Conservation (phyloP, 2,113 vertebrate genomes). For the Sarotherodon lohbergeri region DNA sequence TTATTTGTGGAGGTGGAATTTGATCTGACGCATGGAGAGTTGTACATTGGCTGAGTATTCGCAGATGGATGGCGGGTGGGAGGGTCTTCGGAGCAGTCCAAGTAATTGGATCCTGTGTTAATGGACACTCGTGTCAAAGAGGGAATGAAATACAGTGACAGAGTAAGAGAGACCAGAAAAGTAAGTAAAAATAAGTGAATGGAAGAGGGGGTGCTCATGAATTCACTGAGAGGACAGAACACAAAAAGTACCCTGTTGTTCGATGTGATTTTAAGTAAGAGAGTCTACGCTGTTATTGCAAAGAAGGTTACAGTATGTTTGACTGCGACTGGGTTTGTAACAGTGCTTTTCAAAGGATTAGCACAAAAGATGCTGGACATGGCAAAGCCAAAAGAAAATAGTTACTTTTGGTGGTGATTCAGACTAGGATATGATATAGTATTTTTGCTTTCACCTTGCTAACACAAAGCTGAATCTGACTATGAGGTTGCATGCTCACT, state of each 20-base stretch:
- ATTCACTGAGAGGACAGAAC: neutral
- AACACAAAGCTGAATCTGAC: neutral
- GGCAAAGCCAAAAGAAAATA: neutral
- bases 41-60: conserved; percentile 8
- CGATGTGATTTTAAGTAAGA: neutral
- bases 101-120: conserved; percentile 52
- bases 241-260: neutral
- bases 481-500: neutral
- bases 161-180: neutral
- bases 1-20: conserved; percentile 54
- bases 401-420: neutral
- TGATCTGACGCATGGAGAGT: conserved; percentile 21
- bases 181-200: neutral
- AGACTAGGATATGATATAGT: neutral
- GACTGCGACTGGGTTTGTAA: neutral
- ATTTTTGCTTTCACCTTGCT: neutral
- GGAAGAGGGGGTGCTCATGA: neutral
- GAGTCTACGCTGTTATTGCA: neutral
- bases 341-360: neutral
- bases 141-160: neutral
- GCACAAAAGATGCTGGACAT: neutral
- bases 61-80: conserved; percentile 24
- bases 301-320: neutral
- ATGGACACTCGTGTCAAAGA: conserved; percentile 28
- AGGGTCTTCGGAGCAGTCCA: neutral